Evolutionary conservation across 2,888 invertebrate genomes (phyloP).

Genomic region (Galeopsomyia nigrocyanea): DNA sequence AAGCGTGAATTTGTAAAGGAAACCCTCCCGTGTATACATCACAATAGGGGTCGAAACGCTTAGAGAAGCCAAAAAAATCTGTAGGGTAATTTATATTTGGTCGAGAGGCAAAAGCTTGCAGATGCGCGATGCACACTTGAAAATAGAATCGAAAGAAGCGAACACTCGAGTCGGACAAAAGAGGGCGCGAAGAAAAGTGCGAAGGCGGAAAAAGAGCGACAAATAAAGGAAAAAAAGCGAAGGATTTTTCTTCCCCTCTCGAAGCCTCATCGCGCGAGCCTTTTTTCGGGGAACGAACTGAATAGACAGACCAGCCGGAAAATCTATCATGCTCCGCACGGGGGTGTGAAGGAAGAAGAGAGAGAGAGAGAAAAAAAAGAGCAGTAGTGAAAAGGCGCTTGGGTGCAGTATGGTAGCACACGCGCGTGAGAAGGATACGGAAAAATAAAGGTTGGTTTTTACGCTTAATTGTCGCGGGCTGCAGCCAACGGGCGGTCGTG

Average conservation of each 20-base stretch:
- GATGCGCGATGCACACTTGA: not conserved
- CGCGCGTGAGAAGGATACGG: slow-evolving; percentile 47
- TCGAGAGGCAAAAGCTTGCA: no score
- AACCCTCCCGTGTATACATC: not conserved
- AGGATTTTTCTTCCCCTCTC: not conserved
- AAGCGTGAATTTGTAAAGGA: not conserved
- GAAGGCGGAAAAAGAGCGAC: not conserved
- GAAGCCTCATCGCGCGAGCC: not conserved
- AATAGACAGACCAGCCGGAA: slow-evolving; percentile 24
- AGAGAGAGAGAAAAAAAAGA: slow-evolving; percentile 5
- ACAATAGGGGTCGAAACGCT: no score
- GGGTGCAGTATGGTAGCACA: not conserved
- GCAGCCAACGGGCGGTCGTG: slow-evolving; percentile 50
- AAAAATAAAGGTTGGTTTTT: slow-evolving; percentile 61
- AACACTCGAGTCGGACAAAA: slow-evolving; percentile 7
- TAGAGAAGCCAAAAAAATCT: no score
- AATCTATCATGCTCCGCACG: slow-evolving; percentile 32
- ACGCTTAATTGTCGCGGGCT: slow-evolving; percentile 64
- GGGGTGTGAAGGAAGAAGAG: slow-evolving; percentile 6
- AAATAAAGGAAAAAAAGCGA: slow-evolving; percentile 21
- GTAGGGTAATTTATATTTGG: no score
- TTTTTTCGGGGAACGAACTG: slow-evolving; percentile 29
- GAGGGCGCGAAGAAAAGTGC: not conserved
- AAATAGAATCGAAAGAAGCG: slow-evolving; percentile 1
- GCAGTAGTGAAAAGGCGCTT: slow-evolving; percentile 19